These are phyloP conservation scores for Galendromus occidentalis DNA, from an alignment of 1,140 invertebrate species.

Conservation along the genomic window DNA sequence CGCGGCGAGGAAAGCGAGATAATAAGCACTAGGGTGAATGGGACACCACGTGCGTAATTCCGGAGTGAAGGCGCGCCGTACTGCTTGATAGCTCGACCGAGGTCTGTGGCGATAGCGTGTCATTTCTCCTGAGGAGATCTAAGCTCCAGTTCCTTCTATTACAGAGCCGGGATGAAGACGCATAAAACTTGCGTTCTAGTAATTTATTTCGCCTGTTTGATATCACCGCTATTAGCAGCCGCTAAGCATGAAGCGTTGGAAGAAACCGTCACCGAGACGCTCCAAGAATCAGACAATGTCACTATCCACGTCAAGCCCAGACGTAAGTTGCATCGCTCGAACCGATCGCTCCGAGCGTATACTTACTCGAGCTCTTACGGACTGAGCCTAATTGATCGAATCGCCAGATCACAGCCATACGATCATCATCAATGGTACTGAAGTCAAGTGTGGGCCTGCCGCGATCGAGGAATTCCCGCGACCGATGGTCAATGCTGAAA, in stretches of 20 bases:
- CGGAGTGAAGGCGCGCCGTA: too few relatives aligned
- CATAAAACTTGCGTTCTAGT: neutral
- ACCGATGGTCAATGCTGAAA: constrained; percentile 51
- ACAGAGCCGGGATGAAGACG: constrained; percentile 9
- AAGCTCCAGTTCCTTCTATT: too few relatives aligned
- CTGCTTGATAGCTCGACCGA: too few relatives aligned
- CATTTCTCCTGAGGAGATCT: too few relatives aligned
- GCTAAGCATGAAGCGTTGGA: neutral
- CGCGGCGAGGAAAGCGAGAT: too few relatives aligned
- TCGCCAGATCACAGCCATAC: neutral
- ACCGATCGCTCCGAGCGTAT: too few relatives aligned
- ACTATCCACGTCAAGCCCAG: neutral
- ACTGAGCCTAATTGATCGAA: too few relatives aligned
- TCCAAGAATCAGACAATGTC: neutral
- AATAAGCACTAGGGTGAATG: too few relatives aligned
- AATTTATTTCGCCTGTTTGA: neutral
- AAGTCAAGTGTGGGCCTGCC: constrained; percentile 49
- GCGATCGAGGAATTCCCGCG: constrained; percentile 72
- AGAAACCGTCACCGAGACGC: neutral
- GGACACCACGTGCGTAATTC: too few relatives aligned
- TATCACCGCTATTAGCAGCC: neutral
- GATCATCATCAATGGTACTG: neutral
- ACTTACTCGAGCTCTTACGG: too few relatives aligned
- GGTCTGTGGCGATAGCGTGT: too few relatives aligned
- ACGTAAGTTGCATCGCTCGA: neutral